Evolutionary conservation across 2,888 invertebrate species (phyloP), one percentile per base, ranked within the genome.

Genomic region (Crematogaster levior): DNA sequence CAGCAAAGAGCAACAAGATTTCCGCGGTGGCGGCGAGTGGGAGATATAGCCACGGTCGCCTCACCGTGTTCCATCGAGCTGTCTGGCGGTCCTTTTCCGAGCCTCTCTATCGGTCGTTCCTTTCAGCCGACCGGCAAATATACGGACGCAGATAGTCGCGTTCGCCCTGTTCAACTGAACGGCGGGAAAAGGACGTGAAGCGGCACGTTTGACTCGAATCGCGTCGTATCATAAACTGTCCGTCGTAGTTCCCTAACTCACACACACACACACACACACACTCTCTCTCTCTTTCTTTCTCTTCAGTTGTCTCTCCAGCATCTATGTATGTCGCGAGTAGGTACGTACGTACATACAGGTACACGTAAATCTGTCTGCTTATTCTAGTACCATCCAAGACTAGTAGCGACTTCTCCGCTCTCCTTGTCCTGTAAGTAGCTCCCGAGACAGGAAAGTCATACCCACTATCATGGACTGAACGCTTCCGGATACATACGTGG

Each of bases 161-260:
- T 18, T 24, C 15, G 65, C 6, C n/a, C 30, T 7, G 21, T 48
- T 51, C 51, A 48, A 34, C 34, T 18, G 60, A 60, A 37, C 27
- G 48, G 18, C 80, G 86, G 85, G 83, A 77, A 83, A 82, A 84
- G 85, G 85, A 89, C 82, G 63, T 18, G 27, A 65, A 89, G 93
- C 93, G 93, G 93, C 92, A 82, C 93, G 92, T 93, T 93, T 93
- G 93, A 92, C 92, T 92, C 93, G 90, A 92, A 90, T 92, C 92
- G 91, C 89, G 90, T 89, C 91, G 93, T 92, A 89, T 93, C 93
- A 93, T 93, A 93, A 93, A 93, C 93, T 91, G 92, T 92, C 92
- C 91, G 89, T 91, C 90, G 91, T 90, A 86, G 91, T 89, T 84
- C 89, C 88, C 86, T 60, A 65, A 56, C 75, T n/a, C n/a, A n/a